Evolutionary conservation across 1,140 invertebrate species (phyloP).

Genomic region (Scaptodrosophila lebanonensis): DNA sequence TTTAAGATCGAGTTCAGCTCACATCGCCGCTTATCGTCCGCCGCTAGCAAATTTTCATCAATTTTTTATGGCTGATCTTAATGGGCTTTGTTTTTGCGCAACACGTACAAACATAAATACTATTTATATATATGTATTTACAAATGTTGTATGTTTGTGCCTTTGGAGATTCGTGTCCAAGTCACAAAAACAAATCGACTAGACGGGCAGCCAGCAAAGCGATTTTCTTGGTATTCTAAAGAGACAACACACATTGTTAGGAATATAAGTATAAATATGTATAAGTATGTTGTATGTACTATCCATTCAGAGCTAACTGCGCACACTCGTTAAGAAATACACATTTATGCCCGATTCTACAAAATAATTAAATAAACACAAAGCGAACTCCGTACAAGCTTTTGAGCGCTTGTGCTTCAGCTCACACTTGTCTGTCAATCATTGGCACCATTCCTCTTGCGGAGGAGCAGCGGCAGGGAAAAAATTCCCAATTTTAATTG

Average conservation of each 20-base stretch:
- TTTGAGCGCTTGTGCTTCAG: constrained; percentile 61
- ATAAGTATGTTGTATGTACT: constrained; percentile 45
- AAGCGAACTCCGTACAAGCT: constrained; percentile 42
- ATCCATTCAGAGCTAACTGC: constrained; percentile 34
- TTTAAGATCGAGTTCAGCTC: too few species aligned
- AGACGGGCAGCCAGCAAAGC: constrained; percentile 17
- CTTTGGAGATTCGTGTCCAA: constrained; percentile 41
- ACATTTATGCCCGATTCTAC: not conserved
- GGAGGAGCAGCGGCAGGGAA: too few species aligned
- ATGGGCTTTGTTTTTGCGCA: too few species aligned
- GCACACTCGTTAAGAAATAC: constrained; percentile 18
- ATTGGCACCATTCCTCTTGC: too few species aligned
- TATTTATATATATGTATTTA: too few species aligned
- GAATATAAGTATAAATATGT: not conserved
- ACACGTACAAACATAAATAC: constrained; percentile 48
- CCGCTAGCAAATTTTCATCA: constrained; percentile 33
- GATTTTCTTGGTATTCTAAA: too few species aligned
- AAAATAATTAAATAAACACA: constrained; percentile 56
- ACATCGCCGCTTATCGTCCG: constrained; percentile 43
- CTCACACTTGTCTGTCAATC: constrained; percentile 24
- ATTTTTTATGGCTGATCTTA: constrained; percentile 36
- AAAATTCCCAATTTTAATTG: constrained; percentile 44
- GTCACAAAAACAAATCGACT: constrained; percentile 22
- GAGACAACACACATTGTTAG: constrained; percentile 1
- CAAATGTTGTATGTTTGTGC: too few species aligned